Percentiles rank a stretch among this genome's conserved stretches.
These are phyloP conservation scores for Lemur catta DNA, from an alignment of 2,797 vertebrate genomes.

Conservation along the genomic window DNA sequence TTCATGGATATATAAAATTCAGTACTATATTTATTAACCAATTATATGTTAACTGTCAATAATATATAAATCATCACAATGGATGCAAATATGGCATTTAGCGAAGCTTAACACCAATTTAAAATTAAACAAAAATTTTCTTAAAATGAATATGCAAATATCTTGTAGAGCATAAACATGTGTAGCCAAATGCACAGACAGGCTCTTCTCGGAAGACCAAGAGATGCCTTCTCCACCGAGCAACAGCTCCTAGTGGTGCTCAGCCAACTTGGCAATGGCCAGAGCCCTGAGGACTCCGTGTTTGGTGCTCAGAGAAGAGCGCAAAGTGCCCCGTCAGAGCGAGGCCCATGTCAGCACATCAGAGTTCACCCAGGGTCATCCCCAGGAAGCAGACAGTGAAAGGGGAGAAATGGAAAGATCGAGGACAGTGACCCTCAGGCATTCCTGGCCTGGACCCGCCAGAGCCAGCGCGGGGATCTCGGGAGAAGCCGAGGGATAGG, in stretches of 20 bases:
- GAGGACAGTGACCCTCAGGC: rapidly evolving
- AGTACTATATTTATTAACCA: neutral
- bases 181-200: rapidly evolving
- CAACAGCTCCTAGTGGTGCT: neutral
- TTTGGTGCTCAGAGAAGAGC: rapidly evolving
- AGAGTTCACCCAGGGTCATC: neutral
- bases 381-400: neutral
- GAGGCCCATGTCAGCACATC: neutral
- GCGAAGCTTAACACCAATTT: neutral
- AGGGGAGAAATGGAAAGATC: neutral
- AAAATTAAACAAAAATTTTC: neutral
- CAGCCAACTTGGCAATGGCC: rapidly evolving
- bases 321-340: neutral
- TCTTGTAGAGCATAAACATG: neutral
- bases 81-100: neutral
- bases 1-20: neutral
- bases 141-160: neutral
- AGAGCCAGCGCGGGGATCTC: rapidly evolving
- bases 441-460: neutral
- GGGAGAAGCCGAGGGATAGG: neutral
- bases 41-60: neutral
- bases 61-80: neutral
- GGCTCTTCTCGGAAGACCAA: neutral
- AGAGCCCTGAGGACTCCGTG: rapidly evolving
- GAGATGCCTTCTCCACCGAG: neutral